Conservation (phyloP, 2,797 vertebrate genomes). For the Arnoldichthys spilopterus region DNA sequence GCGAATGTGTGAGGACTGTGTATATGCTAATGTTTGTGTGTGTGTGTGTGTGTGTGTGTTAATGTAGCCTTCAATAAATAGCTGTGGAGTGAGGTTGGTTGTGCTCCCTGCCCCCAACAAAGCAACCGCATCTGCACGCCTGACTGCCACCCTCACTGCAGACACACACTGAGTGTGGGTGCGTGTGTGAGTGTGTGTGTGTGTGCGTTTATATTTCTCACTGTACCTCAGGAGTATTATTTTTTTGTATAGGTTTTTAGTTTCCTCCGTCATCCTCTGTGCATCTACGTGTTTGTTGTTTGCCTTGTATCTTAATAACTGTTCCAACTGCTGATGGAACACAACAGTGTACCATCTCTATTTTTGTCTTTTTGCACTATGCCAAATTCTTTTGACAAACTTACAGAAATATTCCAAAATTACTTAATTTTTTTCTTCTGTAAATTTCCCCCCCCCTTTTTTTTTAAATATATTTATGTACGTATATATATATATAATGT, state of each 20-base stretch:
- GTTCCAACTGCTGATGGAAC: no score
- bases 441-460: no score
- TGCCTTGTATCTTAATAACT: no score
- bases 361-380: no score
- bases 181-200: conserved; percentile 17
- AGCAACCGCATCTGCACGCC: conserved; percentile 55
- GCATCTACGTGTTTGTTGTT: no score
- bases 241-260: neutral
- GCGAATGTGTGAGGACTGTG: neutral
- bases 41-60: conserved; percentile 29
- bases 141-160: conserved; percentile 51
- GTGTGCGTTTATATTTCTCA: conserved; percentile 26
- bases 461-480: neutral
- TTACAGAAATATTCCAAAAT: no score
- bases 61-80: conserved; percentile 44
- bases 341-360: no score
- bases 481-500: neutral
- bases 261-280: no score
- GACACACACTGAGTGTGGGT: conserved; percentile 23
- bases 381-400: no score
- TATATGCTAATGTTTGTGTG: conserved; percentile 18
- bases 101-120: conserved; percentile 57
- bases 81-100: conserved; percentile 40
- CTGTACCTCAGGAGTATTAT: neutral
- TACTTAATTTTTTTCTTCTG: no score